These are phyloP conservation scores for Drosophila rhopaloa DNA, from an alignment of 1,140 invertebrate species.

Conservation along the genomic window DNA sequence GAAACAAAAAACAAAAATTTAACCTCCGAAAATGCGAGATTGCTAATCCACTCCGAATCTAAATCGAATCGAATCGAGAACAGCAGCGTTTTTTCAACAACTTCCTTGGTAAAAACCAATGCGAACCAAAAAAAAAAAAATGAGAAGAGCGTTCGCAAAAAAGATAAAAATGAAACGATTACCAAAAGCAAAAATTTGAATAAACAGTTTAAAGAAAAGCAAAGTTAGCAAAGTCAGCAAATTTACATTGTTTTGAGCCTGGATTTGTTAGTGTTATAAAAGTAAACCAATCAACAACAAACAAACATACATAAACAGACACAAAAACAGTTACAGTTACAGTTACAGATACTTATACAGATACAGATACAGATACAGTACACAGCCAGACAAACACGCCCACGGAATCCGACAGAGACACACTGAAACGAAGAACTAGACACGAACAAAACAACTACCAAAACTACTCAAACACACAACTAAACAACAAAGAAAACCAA, in stretches of 20 bases:
- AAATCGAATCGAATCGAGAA: slow-evolving; percentile 10
- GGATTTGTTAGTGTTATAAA: slow-evolving; percentile 84
- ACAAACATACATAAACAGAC: slow-evolving; percentile 32
- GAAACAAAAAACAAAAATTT: slow-evolving; percentile 17
- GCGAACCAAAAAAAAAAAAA: neutral
- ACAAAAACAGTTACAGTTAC: slow-evolving; percentile 25
- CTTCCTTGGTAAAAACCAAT: neutral
- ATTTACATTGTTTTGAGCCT: slow-evolving; percentile 82
- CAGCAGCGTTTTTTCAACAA: slow-evolving; percentile 33
- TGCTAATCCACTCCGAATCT: slow-evolving; percentile 31
- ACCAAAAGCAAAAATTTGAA: slow-evolving; percentile 33
- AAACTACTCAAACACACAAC: slow-evolving; percentile 28
- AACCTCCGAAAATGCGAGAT: slow-evolving; percentile 26
- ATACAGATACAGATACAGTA: slow-evolving; percentile 3
- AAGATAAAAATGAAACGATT: neutral
- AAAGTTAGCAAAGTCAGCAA: slow-evolving; percentile 54
- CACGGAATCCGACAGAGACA: slow-evolving; percentile 6
- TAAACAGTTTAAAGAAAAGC: slow-evolving; percentile 19
- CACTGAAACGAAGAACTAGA: slow-evolving; percentile 5
- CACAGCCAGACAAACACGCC: too few relatives aligned
- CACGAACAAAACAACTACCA: slow-evolving; percentile 16
- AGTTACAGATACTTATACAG: slow-evolving; percentile 23
- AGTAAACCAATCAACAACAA: slow-evolving; percentile 46
- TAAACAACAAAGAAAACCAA: slow-evolving; percentile 24
- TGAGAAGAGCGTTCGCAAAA: slow-evolving; percentile 6